phyloP scores from a whole-genome alignment of 2,888 invertebrate species.

The Elegia similella region DNA sequence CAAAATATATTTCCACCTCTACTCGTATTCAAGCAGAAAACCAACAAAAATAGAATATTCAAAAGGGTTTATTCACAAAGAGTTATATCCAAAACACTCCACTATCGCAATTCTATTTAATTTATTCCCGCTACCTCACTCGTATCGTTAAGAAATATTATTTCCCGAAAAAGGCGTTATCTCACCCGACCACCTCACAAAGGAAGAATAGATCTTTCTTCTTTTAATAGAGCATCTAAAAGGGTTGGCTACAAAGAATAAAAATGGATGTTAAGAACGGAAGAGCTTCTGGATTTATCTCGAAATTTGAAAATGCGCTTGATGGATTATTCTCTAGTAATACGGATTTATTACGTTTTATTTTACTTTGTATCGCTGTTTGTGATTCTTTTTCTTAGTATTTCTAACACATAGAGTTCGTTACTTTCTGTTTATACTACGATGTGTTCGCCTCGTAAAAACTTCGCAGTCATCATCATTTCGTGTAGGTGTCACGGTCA shows the following conservation, averaged over 20 bases:
- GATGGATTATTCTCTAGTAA: background rate
- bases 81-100: conserved; percentile 8
- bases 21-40: background rate
- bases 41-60: background rate
- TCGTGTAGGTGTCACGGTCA: no score
- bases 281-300: conserved; percentile 26
- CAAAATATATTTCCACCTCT: background rate
- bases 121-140: conserved; percentile 13
- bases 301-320: background rate
- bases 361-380: no score
- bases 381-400: no score
- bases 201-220: conserved; percentile 50
- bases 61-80: background rate
- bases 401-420: no score
- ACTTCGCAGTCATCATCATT: no score
- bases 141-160: conserved; percentile 20
- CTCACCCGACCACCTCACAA: conserved; percentile 34
- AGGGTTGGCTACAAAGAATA: conserved; percentile 46
- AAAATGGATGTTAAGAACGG: background rate
- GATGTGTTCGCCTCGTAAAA: no score
- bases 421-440: no score
- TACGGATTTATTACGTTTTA: no score
- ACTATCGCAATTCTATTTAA: conserved; percentile 13
- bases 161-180: conserved; percentile 22
- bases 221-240: conserved; percentile 54